These are phyloP conservation scores for Actinernus sp. DNA, from an alignment of 92 coral and sea anemone species.

Conservation along the genomic window DNA sequence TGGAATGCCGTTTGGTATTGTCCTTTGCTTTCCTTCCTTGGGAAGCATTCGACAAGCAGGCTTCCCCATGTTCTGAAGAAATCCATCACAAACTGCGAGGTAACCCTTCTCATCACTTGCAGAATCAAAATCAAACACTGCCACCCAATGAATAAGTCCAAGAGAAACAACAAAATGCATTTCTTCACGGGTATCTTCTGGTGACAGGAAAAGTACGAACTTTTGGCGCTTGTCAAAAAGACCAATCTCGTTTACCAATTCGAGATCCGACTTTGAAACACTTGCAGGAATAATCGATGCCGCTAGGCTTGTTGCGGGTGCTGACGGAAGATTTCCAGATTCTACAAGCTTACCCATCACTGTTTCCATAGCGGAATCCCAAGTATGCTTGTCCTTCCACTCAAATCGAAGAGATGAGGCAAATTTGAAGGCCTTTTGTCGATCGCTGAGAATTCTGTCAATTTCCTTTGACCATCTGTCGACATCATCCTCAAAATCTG, in stretches of 20 bases:
- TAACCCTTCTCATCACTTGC: slow-evolving; percentile 40
- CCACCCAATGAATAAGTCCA: slow-evolving; percentile 65
- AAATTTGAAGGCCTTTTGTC: slow-evolving; percentile 29
- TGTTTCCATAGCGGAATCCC: slow-evolving; percentile 40
- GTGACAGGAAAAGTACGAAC: slow-evolving; percentile 67
- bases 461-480: slow-evolving; percentile 46
- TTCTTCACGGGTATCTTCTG: slow-evolving; percentile 21
- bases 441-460: slow-evolving; percentile 31
- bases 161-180: slow-evolving; percentile 32
- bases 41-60: slow-evolving; percentile 73
- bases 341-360: slow-evolving; percentile 12
- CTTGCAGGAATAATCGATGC: not conserved
- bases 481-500: slow-evolving; percentile 24
- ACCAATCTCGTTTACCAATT: slow-evolving; percentile 36
- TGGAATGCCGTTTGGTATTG: slow-evolving; percentile 58
- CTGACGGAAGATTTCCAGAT: slow-evolving; percentile 24
- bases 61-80: slow-evolving; percentile 38
- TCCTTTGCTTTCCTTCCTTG: slow-evolving; percentile 20
- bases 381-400: slow-evolving; percentile 56
- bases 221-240: slow-evolving; percentile 56
- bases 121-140: slow-evolving; percentile 71
- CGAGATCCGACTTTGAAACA: slow-evolving; percentile 19
- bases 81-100: slow-evolving; percentile 33
- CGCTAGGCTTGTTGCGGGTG: slow-evolving; percentile 3
- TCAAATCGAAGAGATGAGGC: slow-evolving; percentile 44